Evolutionary conservation across 1,140 invertebrate genomes (phyloP), one percentile per base, ranked within the genome.

Genomic region (Campoletis sonorensis): DNA sequence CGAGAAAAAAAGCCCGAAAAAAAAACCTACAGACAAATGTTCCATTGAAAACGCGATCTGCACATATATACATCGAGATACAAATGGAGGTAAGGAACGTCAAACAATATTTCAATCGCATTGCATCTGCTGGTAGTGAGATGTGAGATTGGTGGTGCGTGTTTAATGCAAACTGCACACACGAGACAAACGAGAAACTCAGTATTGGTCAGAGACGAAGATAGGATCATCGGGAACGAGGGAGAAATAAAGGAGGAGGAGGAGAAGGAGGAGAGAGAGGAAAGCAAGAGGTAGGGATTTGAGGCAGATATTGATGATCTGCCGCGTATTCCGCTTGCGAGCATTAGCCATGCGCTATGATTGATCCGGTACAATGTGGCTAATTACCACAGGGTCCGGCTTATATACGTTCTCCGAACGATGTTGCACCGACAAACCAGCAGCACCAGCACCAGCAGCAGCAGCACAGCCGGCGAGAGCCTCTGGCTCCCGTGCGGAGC

Each of bases 361-460:
- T 81, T 81, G 80, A 81, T 81, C 77, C 80, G 68, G 80, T 71
- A 81, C 80, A 81, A 81, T 81, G 80, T 61, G 80, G 80, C 77
- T 81, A 81, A 81, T 81, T 81, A 81, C 80, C 75, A 18, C 76
- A 78, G 67, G 75, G 70, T 58, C 80, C 80, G 75, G 80, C 77
- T 81, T 81, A 64, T 64, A 64, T 21, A 81, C 67, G 68, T 71
- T 81, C 80, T 81, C 80, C 16, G 51, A 76, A 70, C 77, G 75
- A 77, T 81, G 72, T 54, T 61, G 61, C 27, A 40, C 61, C 23
- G 23, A 23, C 61, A 71, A 45, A 73, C 79, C 70, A 73, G 51
- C 72, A 76, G 64, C 68, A 70, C 26, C n/a, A n/a, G n/a, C n/a
- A n/a, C n/a, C n/a, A n/a, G n/a, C n/a, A n/a, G n/a, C 70, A 73